phyloP scores from a whole-genome alignment of 2,113 vertebrate species.

The Acrocephalus kingi region DNA sequence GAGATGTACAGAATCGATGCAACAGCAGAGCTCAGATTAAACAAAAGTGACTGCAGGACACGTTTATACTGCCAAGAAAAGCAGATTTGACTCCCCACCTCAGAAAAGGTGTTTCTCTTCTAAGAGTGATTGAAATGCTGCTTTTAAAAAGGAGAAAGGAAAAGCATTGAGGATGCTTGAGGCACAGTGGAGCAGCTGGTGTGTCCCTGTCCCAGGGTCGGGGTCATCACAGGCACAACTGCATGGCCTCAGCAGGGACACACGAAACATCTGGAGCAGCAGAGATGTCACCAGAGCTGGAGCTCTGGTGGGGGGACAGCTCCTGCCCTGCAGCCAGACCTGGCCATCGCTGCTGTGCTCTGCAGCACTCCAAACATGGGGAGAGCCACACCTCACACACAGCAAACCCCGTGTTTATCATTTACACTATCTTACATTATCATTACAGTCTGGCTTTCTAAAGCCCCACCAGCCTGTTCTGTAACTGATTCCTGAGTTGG shows the following conservation, averaged over 20 bases:
- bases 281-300: not conserved
- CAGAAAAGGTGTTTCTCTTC: not conserved
- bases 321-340: not conserved
- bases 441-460: not conserved
- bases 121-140: not conserved
- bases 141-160: not conserved
- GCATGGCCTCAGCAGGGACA: not conserved
- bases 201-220: not conserved
- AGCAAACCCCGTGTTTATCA: not conserved
- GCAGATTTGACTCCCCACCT: not conserved
- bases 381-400: not conserved
- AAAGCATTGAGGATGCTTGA: not conserved
- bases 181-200: not conserved
- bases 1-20: not conserved
- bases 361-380: not conserved
- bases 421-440: no score
- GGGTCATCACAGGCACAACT: not conserved
- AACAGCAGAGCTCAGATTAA: not conserved
- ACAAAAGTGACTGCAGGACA: not conserved
- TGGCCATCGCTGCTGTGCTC: not conserved
- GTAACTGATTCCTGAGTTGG: rapidly evolving
- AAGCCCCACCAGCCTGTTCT: not conserved
- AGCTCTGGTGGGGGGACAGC: not conserved
- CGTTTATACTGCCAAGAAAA: not conserved
- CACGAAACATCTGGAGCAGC: not conserved